Evolutionary conservation across 2,888 invertebrate genomes (phyloP), one percentile per base, ranked within the genome.

Genomic region (Trissonchulus latispiculum): DNA sequence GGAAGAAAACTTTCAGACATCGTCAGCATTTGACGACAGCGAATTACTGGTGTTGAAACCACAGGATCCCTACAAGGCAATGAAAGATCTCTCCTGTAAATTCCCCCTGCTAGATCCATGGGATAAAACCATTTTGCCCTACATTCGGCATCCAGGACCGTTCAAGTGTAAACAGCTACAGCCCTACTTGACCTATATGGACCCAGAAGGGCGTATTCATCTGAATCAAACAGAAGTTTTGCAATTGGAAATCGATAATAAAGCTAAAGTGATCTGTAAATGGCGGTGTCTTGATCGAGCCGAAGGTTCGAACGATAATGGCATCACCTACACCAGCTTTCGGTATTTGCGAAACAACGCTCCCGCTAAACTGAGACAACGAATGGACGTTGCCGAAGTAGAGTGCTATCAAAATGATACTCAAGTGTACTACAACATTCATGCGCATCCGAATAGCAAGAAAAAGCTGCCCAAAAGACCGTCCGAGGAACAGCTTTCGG

Each of bases 81-180:
- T n/a, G n/a, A 29, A 62, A 3, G 59, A 32, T 2, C 31, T 70
- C 8, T 28, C 18, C 18, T 70, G 71, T 31, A 36, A 59, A 31
- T 70, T 70, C 28, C 71, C 71, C 28, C 23, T 70, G 2, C 29
- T 70, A 29, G 59, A 70, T n/a, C 71, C 71, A n/a, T 36, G 31
- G 29, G 71, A 70, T 70, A 8, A 8, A 8, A n/a, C 64, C 31
- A 36, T 70, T 28, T 2, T 59, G 15, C 8, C 3, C 3, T 70
- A 61, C 31, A 28, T 70, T 37, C n/a, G n/a, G 2, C 71, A 70
- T 70, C 71, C 71, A 28, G 36, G 31, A 37, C 8, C 71, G 64
- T 2, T 70, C 8, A 8, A 68, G 29, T 70, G 71, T 36, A 2
- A 8, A 62, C 61, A 59, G 28, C 3, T 70, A 15, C 71, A 70